A percentile compares a stretch with the other conserved stretches of the same genome.
Conservation (phyloP, 2,113 vertebrate genomes). For the Euleptes europaea region DNA sequence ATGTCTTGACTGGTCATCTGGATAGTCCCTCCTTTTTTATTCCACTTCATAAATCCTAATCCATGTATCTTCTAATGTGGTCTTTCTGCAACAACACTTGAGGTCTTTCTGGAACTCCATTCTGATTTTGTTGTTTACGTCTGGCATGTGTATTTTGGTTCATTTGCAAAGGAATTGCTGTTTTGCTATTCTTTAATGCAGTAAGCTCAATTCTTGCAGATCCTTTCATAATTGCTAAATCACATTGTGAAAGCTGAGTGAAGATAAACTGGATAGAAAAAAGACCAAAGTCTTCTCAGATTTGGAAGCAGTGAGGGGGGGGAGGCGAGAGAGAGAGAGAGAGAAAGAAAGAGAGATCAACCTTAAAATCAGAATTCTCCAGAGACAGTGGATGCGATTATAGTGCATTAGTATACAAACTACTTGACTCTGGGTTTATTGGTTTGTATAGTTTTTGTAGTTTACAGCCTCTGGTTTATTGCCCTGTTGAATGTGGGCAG, state of each 20-base stretch:
- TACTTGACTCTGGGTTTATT: slow-evolving; percentile 39
- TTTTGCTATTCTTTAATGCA: not conserved
- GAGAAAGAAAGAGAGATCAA: not conserved
- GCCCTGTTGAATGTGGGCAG: slow-evolving; percentile 49
- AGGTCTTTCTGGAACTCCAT: not conserved
- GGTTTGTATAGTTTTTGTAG: slow-evolving; percentile 15
- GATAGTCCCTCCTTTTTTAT: not conserved
- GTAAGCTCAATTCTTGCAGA: not conserved
- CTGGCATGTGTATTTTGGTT: not conserved
- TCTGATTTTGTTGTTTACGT: not conserved
- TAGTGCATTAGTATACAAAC: slow-evolving; percentile 7
- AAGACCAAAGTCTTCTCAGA: not conserved
- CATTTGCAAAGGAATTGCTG: not conserved
- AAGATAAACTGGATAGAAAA: not conserved
- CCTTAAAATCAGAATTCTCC: not conserved
- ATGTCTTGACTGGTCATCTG: not conserved
- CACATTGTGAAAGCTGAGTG: not conserved
- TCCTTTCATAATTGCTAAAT: not conserved
- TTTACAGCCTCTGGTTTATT: slow-evolving; percentile 55
- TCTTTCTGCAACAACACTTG: not conserved
- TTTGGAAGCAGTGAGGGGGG: not conserved
- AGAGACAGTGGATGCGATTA: not conserved
- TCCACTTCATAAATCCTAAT: not conserved
- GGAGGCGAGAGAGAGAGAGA: not conserved
- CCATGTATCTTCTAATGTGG: not conserved